Evolutionary conservation across 2,797 vertebrate genomes (phyloP).

Genomic region (Morelia viridis): DNA sequence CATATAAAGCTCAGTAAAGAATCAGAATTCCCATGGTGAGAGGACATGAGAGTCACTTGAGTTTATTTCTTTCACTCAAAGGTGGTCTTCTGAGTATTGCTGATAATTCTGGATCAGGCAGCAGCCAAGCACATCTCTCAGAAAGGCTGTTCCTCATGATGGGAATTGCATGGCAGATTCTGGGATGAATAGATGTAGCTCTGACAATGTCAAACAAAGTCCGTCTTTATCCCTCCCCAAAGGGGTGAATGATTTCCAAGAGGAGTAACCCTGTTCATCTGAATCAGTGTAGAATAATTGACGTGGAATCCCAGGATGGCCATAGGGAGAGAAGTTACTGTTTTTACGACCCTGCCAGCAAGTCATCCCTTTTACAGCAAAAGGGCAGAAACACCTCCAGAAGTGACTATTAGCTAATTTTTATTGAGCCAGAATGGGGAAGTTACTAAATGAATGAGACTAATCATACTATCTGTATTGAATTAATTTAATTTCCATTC

Average conservation of each 20-base stretch:
- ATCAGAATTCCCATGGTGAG: not conserved
- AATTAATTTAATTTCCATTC: slow-evolving; percentile 3
- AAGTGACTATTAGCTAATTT: not conserved
- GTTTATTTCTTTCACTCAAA: not conserved
- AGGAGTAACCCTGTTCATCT: not conserved
- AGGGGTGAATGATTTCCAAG: not conserved
- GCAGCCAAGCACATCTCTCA: not conserved
- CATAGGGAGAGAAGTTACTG: not conserved
- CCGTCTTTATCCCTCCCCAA: not conserved
- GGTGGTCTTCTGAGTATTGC: not conserved
- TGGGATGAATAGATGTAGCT: not conserved
- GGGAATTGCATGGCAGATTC: not conserved
- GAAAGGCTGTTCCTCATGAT: not conserved
- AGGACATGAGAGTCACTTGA: not conserved
- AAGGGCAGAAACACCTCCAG: not conserved
- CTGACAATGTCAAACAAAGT: not conserved
- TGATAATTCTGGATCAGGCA: not conserved
- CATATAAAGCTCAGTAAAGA: not conserved
- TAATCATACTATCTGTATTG: not conserved
- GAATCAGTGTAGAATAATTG: not conserved
- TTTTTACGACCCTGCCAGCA: not conserved
- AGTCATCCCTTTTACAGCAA: not conserved
- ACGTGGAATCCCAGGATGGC: not conserved
- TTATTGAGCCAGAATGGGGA: not conserved
- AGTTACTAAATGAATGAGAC: not conserved